A percentile compares a stretch with the other conserved stretches of the same genome.
Evolutionary conservation across 1,140 invertebrate genomes (phyloP).

Genomic region (Lordiphosa collinella): DNA sequence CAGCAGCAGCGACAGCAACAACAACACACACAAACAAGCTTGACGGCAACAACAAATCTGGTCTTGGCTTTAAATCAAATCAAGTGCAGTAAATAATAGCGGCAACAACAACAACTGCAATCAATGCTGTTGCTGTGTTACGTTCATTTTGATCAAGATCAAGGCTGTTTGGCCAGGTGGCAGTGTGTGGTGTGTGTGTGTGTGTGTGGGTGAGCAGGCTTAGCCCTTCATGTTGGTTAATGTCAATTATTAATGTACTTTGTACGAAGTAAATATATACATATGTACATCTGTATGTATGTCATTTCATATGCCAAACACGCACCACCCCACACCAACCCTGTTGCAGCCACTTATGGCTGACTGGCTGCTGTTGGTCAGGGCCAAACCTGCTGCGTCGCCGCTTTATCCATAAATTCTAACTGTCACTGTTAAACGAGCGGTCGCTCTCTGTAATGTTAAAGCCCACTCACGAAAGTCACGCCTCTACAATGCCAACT

Average conservation of each 20-base stretch:
- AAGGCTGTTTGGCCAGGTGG: constrained; percentile 51
- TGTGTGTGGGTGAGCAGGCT: constrained; percentile 28
- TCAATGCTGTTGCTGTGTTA: constrained; percentile 30
- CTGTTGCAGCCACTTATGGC: constrained; percentile 14
- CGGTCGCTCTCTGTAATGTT: constrained; percentile 26
- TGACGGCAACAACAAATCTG: constrained; percentile 28
- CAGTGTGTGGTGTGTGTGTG: neutral
- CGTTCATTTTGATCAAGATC: constrained; percentile 71
- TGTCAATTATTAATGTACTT: constrained; percentile 8
- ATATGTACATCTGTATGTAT: neutral
- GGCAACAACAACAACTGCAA: constrained; percentile 42
- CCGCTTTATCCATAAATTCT: constrained; percentile 34
- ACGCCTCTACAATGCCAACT: too few relatives aligned
- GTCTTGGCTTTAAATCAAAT: constrained; percentile 69
- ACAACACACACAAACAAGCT: constrained; percentile 6
- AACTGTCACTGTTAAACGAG: constrained; percentile 35
- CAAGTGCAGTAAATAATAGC: constrained; percentile 65
- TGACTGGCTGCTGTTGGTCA: constrained; percentile 30
- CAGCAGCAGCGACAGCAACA: constrained; percentile 7
- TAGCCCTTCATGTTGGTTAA: constrained; percentile 48
- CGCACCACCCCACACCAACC: constrained; percentile 25
- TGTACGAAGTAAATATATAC: too few relatives aligned
- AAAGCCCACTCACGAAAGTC: neutral
- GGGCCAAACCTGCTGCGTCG: constrained; percentile 23
- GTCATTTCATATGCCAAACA: constrained; percentile 41